Base-by-base conservation (phyloP, 2,797 vertebrate species). In the Eleutherodactylus coqui region DNA sequence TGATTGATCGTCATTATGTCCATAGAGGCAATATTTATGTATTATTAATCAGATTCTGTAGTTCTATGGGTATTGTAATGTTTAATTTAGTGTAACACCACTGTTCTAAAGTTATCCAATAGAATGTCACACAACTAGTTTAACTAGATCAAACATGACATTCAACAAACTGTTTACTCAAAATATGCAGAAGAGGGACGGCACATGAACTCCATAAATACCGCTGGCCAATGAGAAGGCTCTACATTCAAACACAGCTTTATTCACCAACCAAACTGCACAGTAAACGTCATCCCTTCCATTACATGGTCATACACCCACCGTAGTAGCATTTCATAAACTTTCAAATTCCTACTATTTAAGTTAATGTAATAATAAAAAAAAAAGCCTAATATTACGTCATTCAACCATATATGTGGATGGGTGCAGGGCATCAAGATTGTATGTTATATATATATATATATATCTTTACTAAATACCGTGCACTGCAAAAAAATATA, bases 1-100 rank as follows among this genome's bases (percentile, higher is more conserved):
- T 53, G 85, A 86, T 77, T 86, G 85, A 77, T 86, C 85, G 70
- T 76, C 75, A 82, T 86, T 86, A 82, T 62, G 79, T 82, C 72
- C 79, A 77, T 77, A 43, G 79, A 82, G 79, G 72, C 73, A 86
- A 75, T 82, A 75, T 82, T 41, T 82, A 86, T 86, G 85, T 86
- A 82, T 86, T 82, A 86, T 82, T 86, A 82, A 82, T 77, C 36
- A 55, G 45, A 76, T 86, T 75, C 58, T 82, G 79, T 58, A 58
- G 60, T 75, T 82, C 80, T 86, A 82, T 76, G 60, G 70, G 47
- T 45, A 82, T 53, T 69, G 72, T 64, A 82, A 78, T 76, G 79
- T 81, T 81, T 75, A 64, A 75, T 86, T 75, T 72, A 86, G 55
- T 49, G 45, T 82, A 82, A 76, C 70, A 53, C 51, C 62, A 76